Percentiles rank a stretch among this genome's conserved stretches.
These are phyloP conservation scores for Psilopogon haemacephalus DNA, from an alignment of 2,113 vertebrate species.

Conservation along the genomic window DNA sequence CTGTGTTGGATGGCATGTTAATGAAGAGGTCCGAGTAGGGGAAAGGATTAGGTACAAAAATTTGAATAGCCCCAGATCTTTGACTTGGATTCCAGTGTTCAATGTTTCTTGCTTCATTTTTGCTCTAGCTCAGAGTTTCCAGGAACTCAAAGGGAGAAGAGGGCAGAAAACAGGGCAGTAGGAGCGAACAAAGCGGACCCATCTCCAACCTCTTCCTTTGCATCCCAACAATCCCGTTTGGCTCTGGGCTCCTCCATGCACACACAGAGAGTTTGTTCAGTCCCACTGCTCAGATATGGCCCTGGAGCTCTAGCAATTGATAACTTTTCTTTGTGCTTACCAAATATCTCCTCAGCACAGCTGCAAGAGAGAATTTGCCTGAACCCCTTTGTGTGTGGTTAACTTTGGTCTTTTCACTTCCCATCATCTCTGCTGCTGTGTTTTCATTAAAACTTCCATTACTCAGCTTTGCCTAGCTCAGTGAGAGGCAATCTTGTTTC, in stretches of 20 bases:
- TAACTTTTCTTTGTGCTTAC: neutral
- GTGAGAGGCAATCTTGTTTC: conserved; percentile 43
- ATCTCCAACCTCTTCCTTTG: neutral
- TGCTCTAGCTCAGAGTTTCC: neutral
- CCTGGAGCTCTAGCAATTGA: neutral
- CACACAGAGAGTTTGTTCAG: neutral
- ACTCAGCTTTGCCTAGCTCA: neutral
- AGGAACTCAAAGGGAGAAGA: neutral
- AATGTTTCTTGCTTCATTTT: neutral
- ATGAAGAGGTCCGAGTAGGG: neutral
- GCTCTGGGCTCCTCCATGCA: neutral
- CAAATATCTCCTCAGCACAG: neutral
- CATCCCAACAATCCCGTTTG: neutral
- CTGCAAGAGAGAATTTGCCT: neutral
- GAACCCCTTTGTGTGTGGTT: neutral
- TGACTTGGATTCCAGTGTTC: neutral
- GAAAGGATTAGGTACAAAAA: neutral
- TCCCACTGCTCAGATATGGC: neutral
- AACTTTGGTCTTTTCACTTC: conserved; percentile 8
- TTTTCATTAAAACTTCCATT: conserved; percentile 53
- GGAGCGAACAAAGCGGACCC: neutral
- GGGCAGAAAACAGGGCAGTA: neutral
- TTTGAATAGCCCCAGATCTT: neutral
- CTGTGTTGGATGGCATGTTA: neutral
- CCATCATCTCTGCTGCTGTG: conserved; percentile 12